phyloP scores from a whole-genome alignment of 2,797 vertebrate species.

The Passerculus sandwichensis region DNA sequence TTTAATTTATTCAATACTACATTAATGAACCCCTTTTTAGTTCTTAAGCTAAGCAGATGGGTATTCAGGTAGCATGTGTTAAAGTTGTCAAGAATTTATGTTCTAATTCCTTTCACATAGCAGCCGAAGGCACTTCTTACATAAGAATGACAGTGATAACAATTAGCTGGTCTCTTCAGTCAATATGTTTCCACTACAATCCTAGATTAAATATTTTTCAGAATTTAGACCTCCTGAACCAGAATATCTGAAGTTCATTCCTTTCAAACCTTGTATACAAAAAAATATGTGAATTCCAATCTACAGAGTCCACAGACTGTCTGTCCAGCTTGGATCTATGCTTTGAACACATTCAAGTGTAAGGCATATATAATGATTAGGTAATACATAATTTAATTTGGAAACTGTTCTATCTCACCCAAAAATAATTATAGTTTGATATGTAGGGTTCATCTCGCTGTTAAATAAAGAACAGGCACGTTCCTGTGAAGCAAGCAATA shows the following conservation, averaged over 20 bases:
- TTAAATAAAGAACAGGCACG: constrained; percentile 16
- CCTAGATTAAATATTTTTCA: constrained; percentile 20
- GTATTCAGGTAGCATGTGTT: constrained; percentile 60
- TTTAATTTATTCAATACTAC: constrained; percentile 1
- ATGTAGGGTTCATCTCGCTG: background rate
- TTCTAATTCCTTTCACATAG: constrained; percentile 27
- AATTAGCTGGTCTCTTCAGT: constrained; percentile 18
- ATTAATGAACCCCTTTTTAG: constrained; percentile 38
- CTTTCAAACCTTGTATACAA: background rate
- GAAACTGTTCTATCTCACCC: background rate
- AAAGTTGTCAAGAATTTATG: constrained; percentile 38
- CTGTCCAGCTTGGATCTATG: background rate
- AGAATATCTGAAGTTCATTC: constrained; percentile 15
- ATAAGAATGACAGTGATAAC: background rate
- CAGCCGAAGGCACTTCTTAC: background rate
- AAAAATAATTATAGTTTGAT: background rate
- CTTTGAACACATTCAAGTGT: background rate
- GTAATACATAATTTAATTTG: constrained; percentile 11
- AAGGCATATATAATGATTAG: background rate
- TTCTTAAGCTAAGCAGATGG: constrained; percentile 55
- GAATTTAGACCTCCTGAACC: background rate
- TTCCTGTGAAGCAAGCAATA: background rate
- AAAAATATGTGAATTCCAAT: background rate
- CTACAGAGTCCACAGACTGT: background rate
- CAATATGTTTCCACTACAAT: constrained; percentile 10